Conservation (phyloP, 1,140 invertebrate genomes). For the Saxidomus purpurata region DNA sequence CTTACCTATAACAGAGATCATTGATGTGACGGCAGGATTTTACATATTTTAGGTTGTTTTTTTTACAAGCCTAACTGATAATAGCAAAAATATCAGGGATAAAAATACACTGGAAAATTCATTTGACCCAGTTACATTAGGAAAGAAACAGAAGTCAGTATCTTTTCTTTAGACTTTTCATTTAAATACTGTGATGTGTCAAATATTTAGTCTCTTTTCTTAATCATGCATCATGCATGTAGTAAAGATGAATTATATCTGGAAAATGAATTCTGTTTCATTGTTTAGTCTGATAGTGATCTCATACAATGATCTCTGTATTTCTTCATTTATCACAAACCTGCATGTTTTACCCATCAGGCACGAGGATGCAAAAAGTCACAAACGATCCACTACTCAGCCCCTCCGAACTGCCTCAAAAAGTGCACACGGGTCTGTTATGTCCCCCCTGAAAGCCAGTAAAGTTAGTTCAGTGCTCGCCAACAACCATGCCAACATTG, state of each 20-base stretch:
- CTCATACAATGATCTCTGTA: constrained; percentile 1
- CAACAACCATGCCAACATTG: constrained; percentile 74
- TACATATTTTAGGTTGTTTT: too few relatives aligned
- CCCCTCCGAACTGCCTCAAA: constrained; percentile 77
- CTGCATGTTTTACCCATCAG: constrained; percentile 64
- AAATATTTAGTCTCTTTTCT: too few relatives aligned
- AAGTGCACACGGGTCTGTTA: constrained; percentile 81
- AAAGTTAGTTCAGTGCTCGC: constrained; percentile 78
- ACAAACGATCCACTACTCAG: constrained; percentile 83
- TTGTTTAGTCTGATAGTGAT: not conserved
- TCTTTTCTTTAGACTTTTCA: too few relatives aligned
- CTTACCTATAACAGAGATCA: not conserved
- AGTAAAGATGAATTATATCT: too few relatives aligned
- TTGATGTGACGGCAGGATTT: not conserved
- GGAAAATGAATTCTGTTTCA: not conserved
- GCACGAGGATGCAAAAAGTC: constrained; percentile 73
- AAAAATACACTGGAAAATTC: too few relatives aligned
- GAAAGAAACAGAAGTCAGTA: too few relatives aligned
- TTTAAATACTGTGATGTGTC: too few relatives aligned
- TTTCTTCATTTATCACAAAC: constrained; percentile 33
- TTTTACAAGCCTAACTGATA: too few relatives aligned
- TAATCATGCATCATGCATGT: too few relatives aligned
- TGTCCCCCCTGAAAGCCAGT: constrained; percentile 83
- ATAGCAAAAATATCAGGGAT: too few relatives aligned
- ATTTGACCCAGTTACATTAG: too few relatives aligned